Base-by-base conservation (phyloP, 2,113 vertebrate species). In the Gymnarchus niloticus region DNA sequence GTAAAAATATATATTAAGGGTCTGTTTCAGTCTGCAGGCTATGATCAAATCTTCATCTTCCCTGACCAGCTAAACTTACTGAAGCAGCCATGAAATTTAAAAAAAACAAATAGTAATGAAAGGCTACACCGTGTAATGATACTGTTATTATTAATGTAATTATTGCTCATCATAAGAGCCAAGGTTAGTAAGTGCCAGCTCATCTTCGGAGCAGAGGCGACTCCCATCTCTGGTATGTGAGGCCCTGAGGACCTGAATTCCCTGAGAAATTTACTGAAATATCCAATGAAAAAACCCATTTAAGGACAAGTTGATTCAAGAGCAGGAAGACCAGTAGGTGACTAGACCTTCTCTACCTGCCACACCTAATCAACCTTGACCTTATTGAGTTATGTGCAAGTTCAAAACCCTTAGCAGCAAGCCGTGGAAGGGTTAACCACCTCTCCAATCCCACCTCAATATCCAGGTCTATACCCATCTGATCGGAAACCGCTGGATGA, bases 261-360 rank as follows among this genome's bases (percentile, higher is more conserved):
- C 10, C 7, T 65, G 37, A 84, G 56, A 81, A 56, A 86, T 86
- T 83, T 65, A 23, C 52, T 52, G 57, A 73, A 73, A 73, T 9
- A 86, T 56, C 69, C 41, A 78, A 44, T 51, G 44, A 65, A 49
- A 33, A 28, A 65, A 48, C 65, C 25, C n/a, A 61, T 84, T 56
- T 19, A 69, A 86, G 65, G 28, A 85, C 87, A 89, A 88, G 88
- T 86, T 82, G 44, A 56, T 65, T 88, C 84, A 88, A 86, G 86
- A 84, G 41, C 51, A 2, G 73, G 80, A 77, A 77, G 54, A 83
- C 12, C 65, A 17, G 69, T 9, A 28, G 23, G 25, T 33, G 52
- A 84, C 3, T 19, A 59, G 6, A 0, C 28, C 48, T n/a, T 21
- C 48, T 9, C 21, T 41, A 52, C 2, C n/a, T 2, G 8, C 25